These are phyloP conservation scores for Catocala nupta DNA, from an alignment of 2,888 invertebrate genomes.

Conservation along the genomic window DNA sequence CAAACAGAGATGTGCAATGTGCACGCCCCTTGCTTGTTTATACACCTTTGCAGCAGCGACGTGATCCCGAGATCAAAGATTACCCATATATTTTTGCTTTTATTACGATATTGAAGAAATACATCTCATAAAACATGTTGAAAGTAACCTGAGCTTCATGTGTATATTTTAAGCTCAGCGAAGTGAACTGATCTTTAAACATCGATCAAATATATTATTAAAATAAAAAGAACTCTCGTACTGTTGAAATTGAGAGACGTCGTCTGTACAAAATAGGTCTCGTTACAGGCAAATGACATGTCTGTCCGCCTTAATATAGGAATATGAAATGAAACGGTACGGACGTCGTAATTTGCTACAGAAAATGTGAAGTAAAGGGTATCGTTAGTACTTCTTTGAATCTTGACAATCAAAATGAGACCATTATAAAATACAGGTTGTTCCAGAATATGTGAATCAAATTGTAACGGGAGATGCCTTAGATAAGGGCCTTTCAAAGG, in stretches of 20 bases:
- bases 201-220: slow-evolving; percentile 8
- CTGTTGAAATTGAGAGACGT: slow-evolving; percentile 14
- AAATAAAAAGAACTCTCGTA: slow-evolving; percentile 29
- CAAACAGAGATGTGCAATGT: slow-evolving; percentile 29
- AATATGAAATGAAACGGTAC: slow-evolving; percentile 33
- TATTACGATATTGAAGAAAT: slow-evolving; percentile 75
- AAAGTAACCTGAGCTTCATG: slow-evolving; percentile 45
- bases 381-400: slow-evolving; percentile 13
- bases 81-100: slow-evolving; percentile 57
- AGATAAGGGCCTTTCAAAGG: too few relatives aligned
- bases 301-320: slow-evolving; percentile 22
- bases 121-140: slow-evolving; percentile 53
- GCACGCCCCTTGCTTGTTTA: slow-evolving; percentile 56
- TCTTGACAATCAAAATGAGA: not conserved
- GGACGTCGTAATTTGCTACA: slow-evolving; percentile 20
- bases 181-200: slow-evolving; percentile 31
- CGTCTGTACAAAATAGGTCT: slow-evolving; percentile 39
- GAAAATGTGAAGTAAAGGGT: not conserved
- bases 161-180: slow-evolving; percentile 48
- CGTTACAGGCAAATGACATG: slow-evolving; percentile 27
- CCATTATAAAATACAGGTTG: too few relatives aligned
- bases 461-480: too few relatives aligned
- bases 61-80: slow-evolving; percentile 71
- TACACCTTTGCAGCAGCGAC: slow-evolving; percentile 46
- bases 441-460: too few relatives aligned